Evolutionary conservation across 2,797 vertebrate species (phyloP).

Genomic region (Tolypeutes matacus): DNA sequence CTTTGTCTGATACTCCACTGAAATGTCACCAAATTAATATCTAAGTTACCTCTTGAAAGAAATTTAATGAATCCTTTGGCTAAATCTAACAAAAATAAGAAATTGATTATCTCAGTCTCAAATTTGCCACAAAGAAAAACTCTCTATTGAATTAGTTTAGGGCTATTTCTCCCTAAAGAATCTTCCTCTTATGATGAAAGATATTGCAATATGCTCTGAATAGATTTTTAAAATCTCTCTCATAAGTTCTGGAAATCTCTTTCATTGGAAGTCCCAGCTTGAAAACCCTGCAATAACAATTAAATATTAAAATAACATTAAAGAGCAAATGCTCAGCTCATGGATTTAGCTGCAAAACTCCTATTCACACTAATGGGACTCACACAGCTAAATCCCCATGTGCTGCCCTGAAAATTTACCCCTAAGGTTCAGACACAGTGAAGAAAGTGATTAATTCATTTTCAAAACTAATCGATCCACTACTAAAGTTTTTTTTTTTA

Average conservation of each 20-base stretch:
- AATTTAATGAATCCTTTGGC: slow-evolving; percentile 53
- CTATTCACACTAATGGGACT: slow-evolving; percentile 74
- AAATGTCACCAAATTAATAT: slow-evolving; percentile 59
- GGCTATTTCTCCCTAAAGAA: slow-evolving; percentile 63
- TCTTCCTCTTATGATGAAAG: slow-evolving; percentile 51
- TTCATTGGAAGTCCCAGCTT: slow-evolving; percentile 77
- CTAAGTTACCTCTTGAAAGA: slow-evolving; percentile 50
- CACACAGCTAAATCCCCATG: slow-evolving; percentile 72
- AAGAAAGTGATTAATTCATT: slow-evolving; percentile 71
- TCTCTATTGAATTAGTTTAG: slow-evolving; percentile 48
- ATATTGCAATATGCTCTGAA: slow-evolving; percentile 71
- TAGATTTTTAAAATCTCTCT: slow-evolving; percentile 77
- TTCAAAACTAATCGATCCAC: slow-evolving; percentile 50
- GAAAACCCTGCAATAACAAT: slow-evolving; percentile 80
- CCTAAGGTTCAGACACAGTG: slow-evolving; percentile 66
- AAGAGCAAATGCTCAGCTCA: slow-evolving; percentile 80
- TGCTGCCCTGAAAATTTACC: slow-evolving; percentile 69
- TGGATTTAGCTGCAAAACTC: slow-evolving; percentile 75
- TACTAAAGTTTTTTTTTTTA: slow-evolving; percentile 49
- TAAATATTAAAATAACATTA: slow-evolving; percentile 86
- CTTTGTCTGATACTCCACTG: slow-evolving; percentile 14
- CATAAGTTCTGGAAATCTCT: slow-evolving; percentile 78
- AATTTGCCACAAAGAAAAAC: slow-evolving; percentile 66
- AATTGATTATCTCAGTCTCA: slow-evolving; percentile 33
- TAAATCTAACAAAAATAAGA: slow-evolving; percentile 74